Evolutionary conservation across 1,140 invertebrate genomes (phyloP), one percentile per base, ranked within the genome.

Genomic region (Leptinotarsa texana): DNA sequence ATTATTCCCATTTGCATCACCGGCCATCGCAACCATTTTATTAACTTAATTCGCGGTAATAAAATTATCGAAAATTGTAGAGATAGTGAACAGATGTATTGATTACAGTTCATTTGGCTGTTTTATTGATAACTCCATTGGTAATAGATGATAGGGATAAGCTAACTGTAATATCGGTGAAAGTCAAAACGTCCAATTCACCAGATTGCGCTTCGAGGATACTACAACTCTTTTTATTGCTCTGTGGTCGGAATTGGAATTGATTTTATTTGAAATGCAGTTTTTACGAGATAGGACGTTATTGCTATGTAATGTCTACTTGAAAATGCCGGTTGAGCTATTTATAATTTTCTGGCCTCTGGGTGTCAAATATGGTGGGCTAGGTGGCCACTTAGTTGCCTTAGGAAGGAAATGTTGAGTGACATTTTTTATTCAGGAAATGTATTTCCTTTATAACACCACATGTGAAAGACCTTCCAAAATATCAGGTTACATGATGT

Each of bases 71-170:
- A 57, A 57, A 57, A 17, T 57, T 15, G 51, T 17, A 57, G 51
- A 57, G 51, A 57, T 57, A 57, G 51, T 57, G 13, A 13, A 57
- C 51, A 57, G 51, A 13, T 57, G 17, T 57, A n/a, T 13, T 2
- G 1, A 57, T 57, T 57, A 57, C n/a, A 57, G 49, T 57, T 57
- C 49, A 57, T 57, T 57, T 57, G 49, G 51, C 51, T n/a, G n/a
- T 57, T 57, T 57, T 57, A 57, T 57, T 57, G 51, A 57, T 57
- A 57, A 57, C 51, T 57, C n/a, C 51, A 57, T 57, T n/a, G 51
- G 51, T 57, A 17, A 57, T 57, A 57, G 51, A 57, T 57, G 51
- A 6, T 57, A 57, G 13, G 51, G 51, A 57, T 57, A 57, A 13
- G 51, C 51, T 57, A 57, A 57, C 51, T 57, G 13, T 57, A 57